phyloP scores from a whole-genome alignment of 2,797 vertebrate species.

The Falco rusticolus region DNA sequence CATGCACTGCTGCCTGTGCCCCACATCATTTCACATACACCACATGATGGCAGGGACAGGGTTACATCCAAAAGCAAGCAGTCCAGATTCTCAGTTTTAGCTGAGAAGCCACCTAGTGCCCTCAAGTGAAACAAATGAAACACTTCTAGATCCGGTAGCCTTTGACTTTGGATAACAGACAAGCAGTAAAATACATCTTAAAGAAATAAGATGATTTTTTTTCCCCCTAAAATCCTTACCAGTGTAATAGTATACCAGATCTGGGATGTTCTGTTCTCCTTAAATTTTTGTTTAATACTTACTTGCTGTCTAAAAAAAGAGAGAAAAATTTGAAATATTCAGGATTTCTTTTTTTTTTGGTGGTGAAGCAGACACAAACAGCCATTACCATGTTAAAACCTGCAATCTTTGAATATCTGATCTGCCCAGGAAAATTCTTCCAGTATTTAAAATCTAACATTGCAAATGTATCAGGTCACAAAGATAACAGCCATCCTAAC shows the following conservation, averaged over 20 bases:
- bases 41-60: background rate
- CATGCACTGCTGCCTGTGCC: accelerated
- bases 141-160: background rate
- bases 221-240: background rate
- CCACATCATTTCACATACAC: background rate
- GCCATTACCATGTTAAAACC: background rate
- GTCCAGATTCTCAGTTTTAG: background rate
- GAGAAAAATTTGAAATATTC: background rate
- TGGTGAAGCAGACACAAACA: background rate
- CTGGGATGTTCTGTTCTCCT: background rate
- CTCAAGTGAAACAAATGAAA: background rate
- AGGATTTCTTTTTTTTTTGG: background rate
- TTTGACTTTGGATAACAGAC: background rate
- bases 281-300: background rate
- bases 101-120: background rate
- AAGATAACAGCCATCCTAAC: background rate
- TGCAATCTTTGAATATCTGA: background rate
- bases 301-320: background rate
- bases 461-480: background rate
- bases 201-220: background rate
- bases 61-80: background rate
- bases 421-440: background rate
- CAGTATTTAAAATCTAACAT: background rate
- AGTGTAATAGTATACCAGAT: background rate
- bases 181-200: background rate